Evolutionary conservation across 2,113 vertebrate genomes (phyloP), one percentile per base, ranked within the genome.

Genomic region (Corydoras maculifer): DNA sequence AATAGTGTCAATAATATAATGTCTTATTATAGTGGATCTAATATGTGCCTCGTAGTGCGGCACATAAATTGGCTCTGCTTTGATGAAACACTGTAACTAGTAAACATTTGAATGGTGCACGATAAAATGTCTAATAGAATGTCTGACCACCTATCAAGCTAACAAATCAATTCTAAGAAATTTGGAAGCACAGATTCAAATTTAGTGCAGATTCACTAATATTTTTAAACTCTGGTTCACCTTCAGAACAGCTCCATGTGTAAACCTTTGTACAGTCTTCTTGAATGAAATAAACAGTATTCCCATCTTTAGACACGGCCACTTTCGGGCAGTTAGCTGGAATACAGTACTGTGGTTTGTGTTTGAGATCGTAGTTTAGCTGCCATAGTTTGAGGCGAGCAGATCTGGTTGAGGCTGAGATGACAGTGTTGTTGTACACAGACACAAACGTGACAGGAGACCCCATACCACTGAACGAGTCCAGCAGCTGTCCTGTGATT

Each of bases 191-290:
- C 51, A 53, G 3, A 53, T 29, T 25, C 18, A 25, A 25, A 25
- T 25, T 25, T 25, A 11, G 18, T 30, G 10, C 18, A 25, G 18
- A 4, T 59, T 25, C 3, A 59, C 9, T 59, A 18, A 2, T 10
- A 29, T 18, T 5, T 25, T 9, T 62, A 12, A n/a, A 25, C n/a
- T 48, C 60, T 68, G 64, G 35, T 58, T 83, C 73, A 93, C 93
- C 91, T 86, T 90, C 82, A 18, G 60, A 75, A 62, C 73, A 1
- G 55, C 91, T 87, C 94, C 92, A 95, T 58, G 90, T 70, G 62
- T 85, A 75, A 43, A 93, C 84, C 65, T 92, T 88, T 0, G 67
- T 86, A 58, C 79, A 86, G 18, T 84, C 82, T 0, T 81, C 71
- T 9, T 81, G 85, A 15, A 91, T 85, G 9, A 90, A 92, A 78